Base-by-base conservation (phyloP, 2,797 vertebrate species). In the Margarornis squamiger region DNA sequence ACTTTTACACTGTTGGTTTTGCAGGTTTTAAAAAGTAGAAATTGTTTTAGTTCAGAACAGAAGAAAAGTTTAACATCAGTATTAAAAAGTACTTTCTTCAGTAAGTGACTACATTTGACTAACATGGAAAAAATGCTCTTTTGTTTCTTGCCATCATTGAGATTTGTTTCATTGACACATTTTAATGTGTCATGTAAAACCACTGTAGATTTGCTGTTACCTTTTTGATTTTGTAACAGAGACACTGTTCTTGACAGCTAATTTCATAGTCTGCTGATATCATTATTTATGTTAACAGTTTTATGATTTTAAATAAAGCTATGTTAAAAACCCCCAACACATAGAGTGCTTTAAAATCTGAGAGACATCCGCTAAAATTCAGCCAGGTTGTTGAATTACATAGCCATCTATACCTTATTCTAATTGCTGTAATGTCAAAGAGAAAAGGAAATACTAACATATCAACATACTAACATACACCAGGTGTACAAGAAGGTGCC, bases 51-150 rank as follows among this genome's bases (percentile, higher is more conserved):
- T 92, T 94, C 92, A 93, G 89, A 96, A 75, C 77, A 94, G 94
- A 94, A 96, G 86, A 95, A 87, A 91, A 95, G 67, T 92, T 94
- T 95, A 85, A 93, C 80, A 59, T 77, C 93, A 90, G n/a, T 96
- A 52, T 94, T 95, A 78, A 96, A 96, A 93, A 93, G 77, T 86
- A 67, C 84, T 95, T 95, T 93, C 66, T 92, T 93, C 83, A 96
- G 82, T 94, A 96, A 95, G 95, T 96, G 94, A 94, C 70, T 95
- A 91, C 79, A 73, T 97, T 96, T 97, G 86, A 94, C 86, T 96
- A 86, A 91, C 73, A 22, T 90, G 88, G 73, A 88, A 95, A 92
- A 97, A 96, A 87, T 88, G 73, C 76, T 94, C 0, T 65, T 89
- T 88, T 90, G 46, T 95, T 93, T 94, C 79, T 86, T 96, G 81